A percentile compares a stretch with the other conserved stretches of the same genome.
Evolutionary conservation across 2,797 vertebrate species (phyloP).

Genomic region (Periparus ater): DNA sequence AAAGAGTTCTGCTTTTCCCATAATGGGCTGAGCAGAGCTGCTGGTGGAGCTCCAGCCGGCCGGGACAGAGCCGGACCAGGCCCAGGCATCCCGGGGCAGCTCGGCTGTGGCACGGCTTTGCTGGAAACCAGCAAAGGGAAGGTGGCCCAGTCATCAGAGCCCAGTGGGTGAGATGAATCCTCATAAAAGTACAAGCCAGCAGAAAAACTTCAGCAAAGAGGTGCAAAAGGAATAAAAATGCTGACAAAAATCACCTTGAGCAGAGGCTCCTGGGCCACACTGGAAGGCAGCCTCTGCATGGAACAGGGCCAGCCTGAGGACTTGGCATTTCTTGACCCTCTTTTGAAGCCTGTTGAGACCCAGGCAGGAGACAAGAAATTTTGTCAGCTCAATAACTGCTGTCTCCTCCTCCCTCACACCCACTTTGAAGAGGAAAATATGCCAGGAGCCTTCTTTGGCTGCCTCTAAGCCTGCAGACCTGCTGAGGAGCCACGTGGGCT

Average conservation of each 20-base stretch:
- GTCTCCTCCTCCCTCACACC: neutral
- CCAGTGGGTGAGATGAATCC: neutral
- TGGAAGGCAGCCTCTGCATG: neutral
- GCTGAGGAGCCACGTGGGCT: neutral
- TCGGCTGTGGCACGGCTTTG: neutral
- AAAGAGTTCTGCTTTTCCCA: neutral
- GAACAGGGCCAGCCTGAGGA: neutral
- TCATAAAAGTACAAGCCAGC: constrained; percentile 8
- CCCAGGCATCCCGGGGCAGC: neutral
- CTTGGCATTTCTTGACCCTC: neutral
- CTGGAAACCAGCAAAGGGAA: neutral
- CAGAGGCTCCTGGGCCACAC: neutral
- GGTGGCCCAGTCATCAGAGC: neutral
- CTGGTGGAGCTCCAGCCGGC: neutral
- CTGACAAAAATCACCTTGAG: neutral
- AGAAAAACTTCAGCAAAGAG: neutral
- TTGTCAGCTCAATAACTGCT: neutral
- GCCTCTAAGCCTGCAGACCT: neutral
- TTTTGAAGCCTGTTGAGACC: neutral
- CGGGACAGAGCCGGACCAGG: fast-evolving
- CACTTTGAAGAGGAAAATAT: neutral
- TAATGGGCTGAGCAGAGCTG: neutral
- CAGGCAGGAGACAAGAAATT: neutral
- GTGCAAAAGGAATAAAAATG: neutral
- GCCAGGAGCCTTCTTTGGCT: constrained; percentile 5